phyloP scores from a whole-genome alignment of 1,140 invertebrate genomes.

The Meloidogyne chitwoodi region DNA sequence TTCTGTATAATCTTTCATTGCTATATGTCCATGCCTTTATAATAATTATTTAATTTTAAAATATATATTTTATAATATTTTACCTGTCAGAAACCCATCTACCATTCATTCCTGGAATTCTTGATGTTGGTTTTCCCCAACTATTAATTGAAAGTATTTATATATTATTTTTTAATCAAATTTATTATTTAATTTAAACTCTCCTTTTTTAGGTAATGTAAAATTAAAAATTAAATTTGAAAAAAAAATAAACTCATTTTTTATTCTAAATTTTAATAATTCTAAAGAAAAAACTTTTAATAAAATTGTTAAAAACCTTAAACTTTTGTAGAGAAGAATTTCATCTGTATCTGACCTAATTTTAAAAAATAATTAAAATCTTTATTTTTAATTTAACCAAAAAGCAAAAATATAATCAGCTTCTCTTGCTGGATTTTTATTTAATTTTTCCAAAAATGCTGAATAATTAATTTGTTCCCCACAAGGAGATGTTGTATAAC shows the following conservation, averaged over 20 bases:
- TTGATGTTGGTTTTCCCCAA: constrained; percentile 56
- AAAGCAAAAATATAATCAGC: constrained; percentile 58
- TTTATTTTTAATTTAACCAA: constrained; percentile 39
- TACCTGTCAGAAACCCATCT: constrained; percentile 55
- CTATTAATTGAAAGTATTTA: constrained; percentile 51
- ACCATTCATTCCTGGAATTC: constrained; percentile 57
- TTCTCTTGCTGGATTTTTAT: constrained; percentile 50
- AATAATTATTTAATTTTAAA: background rate
- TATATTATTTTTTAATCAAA: constrained; percentile 47
- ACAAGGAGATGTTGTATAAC: constrained; percentile 52
- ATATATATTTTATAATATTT: background rate
- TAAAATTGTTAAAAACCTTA: constrained; percentile 7
- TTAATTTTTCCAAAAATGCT: constrained; percentile 56
- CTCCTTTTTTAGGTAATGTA: too few relatives aligned
- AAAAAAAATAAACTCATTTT: too few relatives aligned
- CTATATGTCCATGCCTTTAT: constrained; percentile 50
- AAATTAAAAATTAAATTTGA: too few relatives aligned
- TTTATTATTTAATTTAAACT: background rate
- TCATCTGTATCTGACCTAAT: constrained; percentile 3
- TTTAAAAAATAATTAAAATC: constrained; percentile 4
- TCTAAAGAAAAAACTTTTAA: too few relatives aligned
- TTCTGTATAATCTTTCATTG: constrained; percentile 60
- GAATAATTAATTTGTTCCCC: constrained; percentile 54
- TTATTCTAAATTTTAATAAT: too few relatives aligned
- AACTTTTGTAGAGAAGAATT: constrained; percentile 17